phyloP scores from a whole-genome alignment of 2,888 invertebrate species.

The Mesoligia furuncula region DNA sequence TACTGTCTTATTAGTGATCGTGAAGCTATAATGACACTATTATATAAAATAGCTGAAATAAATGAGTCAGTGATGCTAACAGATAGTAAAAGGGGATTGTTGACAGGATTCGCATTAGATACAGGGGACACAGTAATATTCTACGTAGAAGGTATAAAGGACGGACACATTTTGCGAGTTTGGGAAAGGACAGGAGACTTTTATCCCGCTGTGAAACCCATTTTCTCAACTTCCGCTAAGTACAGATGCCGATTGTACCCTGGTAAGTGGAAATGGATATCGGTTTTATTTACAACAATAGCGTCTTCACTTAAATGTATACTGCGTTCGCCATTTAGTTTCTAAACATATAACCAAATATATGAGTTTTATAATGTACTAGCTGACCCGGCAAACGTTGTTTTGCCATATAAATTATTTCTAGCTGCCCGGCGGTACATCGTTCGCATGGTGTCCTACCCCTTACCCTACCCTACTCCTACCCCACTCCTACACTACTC shows the following conservation, averaged over 20 bases:
- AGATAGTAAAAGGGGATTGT: slow-evolving; percentile 64
- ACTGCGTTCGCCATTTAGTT: neutral
- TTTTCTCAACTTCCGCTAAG: slow-evolving; percentile 79
- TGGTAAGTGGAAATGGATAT: slow-evolving; percentile 67
- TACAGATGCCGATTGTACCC: slow-evolving; percentile 80
- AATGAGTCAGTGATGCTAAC: slow-evolving; percentile 71
- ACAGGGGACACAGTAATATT: slow-evolving; percentile 77
- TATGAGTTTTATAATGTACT: too few relatives aligned
- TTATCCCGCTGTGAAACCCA: slow-evolving; percentile 73
- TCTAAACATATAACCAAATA: neutral
- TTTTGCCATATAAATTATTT: too few relatives aligned
- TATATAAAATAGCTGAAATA: slow-evolving; percentile 73
- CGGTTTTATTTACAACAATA: neutral
- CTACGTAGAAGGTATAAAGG: slow-evolving; percentile 81
- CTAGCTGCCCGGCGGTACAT: too few relatives aligned
- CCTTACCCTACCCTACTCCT: too few relatives aligned
- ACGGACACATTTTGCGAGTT: slow-evolving; percentile 78
- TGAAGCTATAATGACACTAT: slow-evolving; percentile 68
- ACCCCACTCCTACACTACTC: too few relatives aligned
- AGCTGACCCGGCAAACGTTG: too few relatives aligned
- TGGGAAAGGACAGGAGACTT: slow-evolving; percentile 81
- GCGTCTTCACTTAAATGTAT: too few relatives aligned
- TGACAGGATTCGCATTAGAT: slow-evolving; percentile 85
- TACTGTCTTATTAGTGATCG: slow-evolving; percentile 74
- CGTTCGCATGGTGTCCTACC: too few relatives aligned